Evolutionary conservation across 2,888 invertebrate genomes (phyloP).

Genomic region (Plagodis pulveraria): DNA sequence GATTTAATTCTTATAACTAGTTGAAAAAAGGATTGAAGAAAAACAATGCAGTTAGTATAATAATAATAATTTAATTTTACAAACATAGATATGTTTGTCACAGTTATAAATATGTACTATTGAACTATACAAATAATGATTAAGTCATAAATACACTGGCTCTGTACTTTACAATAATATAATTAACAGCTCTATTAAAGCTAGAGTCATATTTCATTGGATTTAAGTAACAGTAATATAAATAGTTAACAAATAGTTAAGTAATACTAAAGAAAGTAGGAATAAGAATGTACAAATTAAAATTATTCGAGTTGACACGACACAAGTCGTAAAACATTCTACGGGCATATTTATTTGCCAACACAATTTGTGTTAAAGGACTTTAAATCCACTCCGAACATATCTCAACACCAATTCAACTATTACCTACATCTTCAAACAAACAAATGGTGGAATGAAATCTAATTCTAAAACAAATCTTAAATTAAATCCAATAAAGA

Average conservation of each 20-base stretch:
- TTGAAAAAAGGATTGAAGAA: constrained; percentile 10
- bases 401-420: constrained; percentile 56
- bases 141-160: constrained; percentile 83
- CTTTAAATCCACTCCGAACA: constrained; percentile 40
- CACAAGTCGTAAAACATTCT: constrained; percentile 44
- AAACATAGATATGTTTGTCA: constrained; percentile 75
- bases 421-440: constrained; percentile 61
- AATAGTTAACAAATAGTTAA: constrained; percentile 82
- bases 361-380: constrained; percentile 26
- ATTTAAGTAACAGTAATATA: constrained; percentile 80
- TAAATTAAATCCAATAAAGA: constrained; percentile 65
- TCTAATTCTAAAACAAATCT: constrained; percentile 64
- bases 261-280: constrained; percentile 76
- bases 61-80: constrained; percentile 83
- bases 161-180: constrained; percentile 81
- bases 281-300: constrained; percentile 71
- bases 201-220: constrained; percentile 75
- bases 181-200: constrained; percentile 81
- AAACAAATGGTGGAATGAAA: constrained; percentile 69
- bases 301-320: constrained; percentile 61
- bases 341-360: constrained; percentile 39
- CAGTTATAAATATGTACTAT: constrained; percentile 79
- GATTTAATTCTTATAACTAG: constrained; percentile 14
- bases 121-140: constrained; percentile 84
- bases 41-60: constrained; percentile 42